A percentile compares a stretch with the other conserved stretches of the same genome.
Conservation (phyloP, 2,797 vertebrate species). For the Anolis apletophallus region DNA sequence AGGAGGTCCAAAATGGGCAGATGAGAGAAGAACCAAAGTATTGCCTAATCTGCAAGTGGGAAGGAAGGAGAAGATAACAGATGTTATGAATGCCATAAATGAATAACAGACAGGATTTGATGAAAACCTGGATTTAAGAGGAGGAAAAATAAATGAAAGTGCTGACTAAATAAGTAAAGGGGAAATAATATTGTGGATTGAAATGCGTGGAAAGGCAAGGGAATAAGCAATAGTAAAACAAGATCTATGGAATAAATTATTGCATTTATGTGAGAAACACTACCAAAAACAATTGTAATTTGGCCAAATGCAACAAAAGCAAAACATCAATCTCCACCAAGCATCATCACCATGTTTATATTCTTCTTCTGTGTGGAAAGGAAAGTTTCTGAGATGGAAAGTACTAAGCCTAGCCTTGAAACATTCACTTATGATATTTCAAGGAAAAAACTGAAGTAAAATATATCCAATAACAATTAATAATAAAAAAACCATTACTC, state of each 20-base stretch:
- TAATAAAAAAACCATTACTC: neutral
- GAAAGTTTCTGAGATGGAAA: slow-evolving; percentile 58
- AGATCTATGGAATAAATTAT: slow-evolving; percentile 64
- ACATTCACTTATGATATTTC: slow-evolving; percentile 15
- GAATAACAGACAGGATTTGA: slow-evolving; percentile 3
- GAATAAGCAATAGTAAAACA: slow-evolving; percentile 37
- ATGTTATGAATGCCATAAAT: neutral
- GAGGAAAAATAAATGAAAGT: neutral
- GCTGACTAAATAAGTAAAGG: neutral
- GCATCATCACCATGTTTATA: slow-evolving; percentile 62
- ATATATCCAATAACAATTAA: slow-evolving; percentile 1
- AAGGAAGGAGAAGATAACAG: neutral
- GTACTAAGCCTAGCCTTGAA: slow-evolving; percentile 47
- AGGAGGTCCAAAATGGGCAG: slow-evolving; percentile 5
- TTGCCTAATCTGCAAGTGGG: neutral
- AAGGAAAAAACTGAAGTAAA: slow-evolving; percentile 19
- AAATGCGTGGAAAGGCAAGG: slow-evolving; percentile 1
- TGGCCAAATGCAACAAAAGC: slow-evolving; percentile 66
- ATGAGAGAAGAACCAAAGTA: neutral
- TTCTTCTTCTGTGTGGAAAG: slow-evolving; percentile 62
- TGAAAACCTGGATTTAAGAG: neutral
- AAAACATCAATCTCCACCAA: slow-evolving; percentile 67
- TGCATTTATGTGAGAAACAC: slow-evolving; percentile 56
- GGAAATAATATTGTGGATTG: slow-evolving; percentile 13
- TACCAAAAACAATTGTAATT: slow-evolving; percentile 63